These are phyloP conservation scores for Drosophila demipolita DNA, from an alignment of 2,888 invertebrate species.

Conservation along the genomic window DNA sequence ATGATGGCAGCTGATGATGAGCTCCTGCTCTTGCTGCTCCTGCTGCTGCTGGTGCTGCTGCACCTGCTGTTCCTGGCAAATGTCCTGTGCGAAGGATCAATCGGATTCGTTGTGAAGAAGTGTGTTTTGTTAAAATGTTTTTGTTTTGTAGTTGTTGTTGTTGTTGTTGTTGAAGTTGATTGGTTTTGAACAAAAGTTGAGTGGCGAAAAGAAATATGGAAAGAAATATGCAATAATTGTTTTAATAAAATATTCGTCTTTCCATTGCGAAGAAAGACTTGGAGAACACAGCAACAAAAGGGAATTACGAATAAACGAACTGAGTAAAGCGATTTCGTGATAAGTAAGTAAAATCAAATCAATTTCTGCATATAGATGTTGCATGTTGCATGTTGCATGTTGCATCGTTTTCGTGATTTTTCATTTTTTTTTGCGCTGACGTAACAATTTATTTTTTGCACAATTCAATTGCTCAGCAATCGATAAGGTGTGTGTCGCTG, in stretches of 20 bases:
- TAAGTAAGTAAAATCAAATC: conserved; percentile 48
- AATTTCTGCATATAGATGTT: conserved; percentile 17
- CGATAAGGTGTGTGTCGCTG: conserved; percentile 30
- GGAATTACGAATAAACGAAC: conserved; percentile 58
- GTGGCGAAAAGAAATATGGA: conserved; percentile 65
- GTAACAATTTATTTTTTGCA: conserved; percentile 38
- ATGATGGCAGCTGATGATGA: conserved; percentile 76
- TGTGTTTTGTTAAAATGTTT: conserved; percentile 28
- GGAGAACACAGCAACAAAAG: conserved; percentile 70
- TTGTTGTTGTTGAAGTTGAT: conserved; percentile 32
- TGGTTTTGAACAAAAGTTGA: conserved; percentile 66
- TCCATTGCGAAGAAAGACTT: conserved; percentile 27
- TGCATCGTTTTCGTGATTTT: conserved; percentile 33
- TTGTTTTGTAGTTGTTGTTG: conserved; percentile 35
- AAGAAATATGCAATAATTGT: conserved; percentile 71
- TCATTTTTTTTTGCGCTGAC: conserved; percentile 36
- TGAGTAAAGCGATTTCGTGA: conserved; percentile 61
- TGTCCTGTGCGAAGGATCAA: conserved; percentile 69
- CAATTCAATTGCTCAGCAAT: conserved; percentile 52
- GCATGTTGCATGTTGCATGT: conserved; percentile 26
- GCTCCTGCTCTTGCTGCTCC: conserved; percentile 76
- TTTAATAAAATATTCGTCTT: conserved; percentile 45
- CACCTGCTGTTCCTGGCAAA: conserved; percentile 67
- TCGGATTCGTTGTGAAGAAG: conserved; percentile 34
- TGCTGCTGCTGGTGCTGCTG: conserved; percentile 63